A percentile compares a stretch with the other conserved stretches of the same genome.
phyloP scores from a whole-genome alignment of 2,113 vertebrate genomes.

The Bubo blakistoni region DNA sequence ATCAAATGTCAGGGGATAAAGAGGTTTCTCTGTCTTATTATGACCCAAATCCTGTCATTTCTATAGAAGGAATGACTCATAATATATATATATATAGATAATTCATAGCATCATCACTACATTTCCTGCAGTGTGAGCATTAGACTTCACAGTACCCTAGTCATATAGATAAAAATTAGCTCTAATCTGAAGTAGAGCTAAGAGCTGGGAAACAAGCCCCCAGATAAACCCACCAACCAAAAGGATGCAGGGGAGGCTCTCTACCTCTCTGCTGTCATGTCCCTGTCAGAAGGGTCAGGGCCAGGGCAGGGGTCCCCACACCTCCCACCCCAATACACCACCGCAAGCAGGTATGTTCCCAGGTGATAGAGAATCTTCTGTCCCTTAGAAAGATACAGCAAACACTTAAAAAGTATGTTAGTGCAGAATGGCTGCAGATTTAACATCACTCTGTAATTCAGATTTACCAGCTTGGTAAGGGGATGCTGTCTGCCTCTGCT shows the following conservation, averaged over 20 bases:
- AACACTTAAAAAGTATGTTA: neutral
- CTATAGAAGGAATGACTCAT: neutral
- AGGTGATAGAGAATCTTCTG: fast-evolving
- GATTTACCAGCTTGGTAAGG: neutral
- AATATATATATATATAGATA: neutral
- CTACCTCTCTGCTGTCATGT: neutral
- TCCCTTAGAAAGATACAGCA: neutral
- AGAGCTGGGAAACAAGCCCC: neutral
- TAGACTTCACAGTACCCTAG: neutral
- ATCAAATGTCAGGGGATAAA: neutral
- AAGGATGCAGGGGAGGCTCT: neutral
- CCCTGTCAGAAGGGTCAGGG: neutral
- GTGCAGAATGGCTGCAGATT: neutral
- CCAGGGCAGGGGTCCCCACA: fast-evolving
- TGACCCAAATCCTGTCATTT: neutral
- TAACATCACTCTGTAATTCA: neutral
- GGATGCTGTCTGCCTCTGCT: neutral
- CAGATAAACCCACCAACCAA: neutral
- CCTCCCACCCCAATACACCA: neutral
- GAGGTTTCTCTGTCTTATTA: neutral
- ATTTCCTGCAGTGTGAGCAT: fast-evolving
- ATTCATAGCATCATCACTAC: neutral
- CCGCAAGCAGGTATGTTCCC: neutral
- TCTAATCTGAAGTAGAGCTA: neutral
- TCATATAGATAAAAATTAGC: neutral